A percentile compares a stretch with the other conserved stretches of the same genome.
Evolutionary conservation across 1,140 invertebrate species (phyloP).

Genomic region (Euura lappo): DNA sequence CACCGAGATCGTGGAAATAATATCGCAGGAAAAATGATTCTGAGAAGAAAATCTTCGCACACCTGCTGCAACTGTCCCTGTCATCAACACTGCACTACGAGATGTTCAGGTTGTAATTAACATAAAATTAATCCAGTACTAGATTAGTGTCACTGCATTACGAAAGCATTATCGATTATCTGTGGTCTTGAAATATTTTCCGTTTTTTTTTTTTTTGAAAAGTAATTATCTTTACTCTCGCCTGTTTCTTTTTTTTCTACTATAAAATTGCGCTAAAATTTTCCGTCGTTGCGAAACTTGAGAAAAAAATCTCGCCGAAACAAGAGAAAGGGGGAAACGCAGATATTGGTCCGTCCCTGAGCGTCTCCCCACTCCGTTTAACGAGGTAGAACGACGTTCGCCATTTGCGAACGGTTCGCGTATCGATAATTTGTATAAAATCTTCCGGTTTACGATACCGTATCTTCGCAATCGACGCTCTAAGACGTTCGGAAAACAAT

Average conservation of each 20-base stretch:
- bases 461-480: too few relatives aligned
- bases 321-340: background rate
- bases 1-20: too few relatives aligned
- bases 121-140: background rate
- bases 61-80: conserved; percentile 54
- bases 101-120: conserved; percentile 48
- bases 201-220: too few relatives aligned
- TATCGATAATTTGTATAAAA: background rate
- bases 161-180: too few relatives aligned
- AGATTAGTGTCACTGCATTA: too few relatives aligned
- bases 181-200: too few relatives aligned
- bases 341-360: conserved; percentile 21
- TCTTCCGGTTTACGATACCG: background rate
- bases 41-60: conserved; percentile 44
- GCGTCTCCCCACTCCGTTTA: conserved; percentile 20
- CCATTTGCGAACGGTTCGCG: conserved; percentile 26
- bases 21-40: conserved; percentile 33
- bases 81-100: conserved; percentile 54
- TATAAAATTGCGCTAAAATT: too few relatives aligned
- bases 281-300: too few relatives aligned
- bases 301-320: too few relatives aligned
- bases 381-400: conserved; percentile 22
- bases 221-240: too few relatives aligned
- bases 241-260: too few relatives aligned
- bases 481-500: too few relatives aligned